phyloP scores from a whole-genome alignment of 2,888 invertebrate genomes.

The Ectemnius lituratus region DNA sequence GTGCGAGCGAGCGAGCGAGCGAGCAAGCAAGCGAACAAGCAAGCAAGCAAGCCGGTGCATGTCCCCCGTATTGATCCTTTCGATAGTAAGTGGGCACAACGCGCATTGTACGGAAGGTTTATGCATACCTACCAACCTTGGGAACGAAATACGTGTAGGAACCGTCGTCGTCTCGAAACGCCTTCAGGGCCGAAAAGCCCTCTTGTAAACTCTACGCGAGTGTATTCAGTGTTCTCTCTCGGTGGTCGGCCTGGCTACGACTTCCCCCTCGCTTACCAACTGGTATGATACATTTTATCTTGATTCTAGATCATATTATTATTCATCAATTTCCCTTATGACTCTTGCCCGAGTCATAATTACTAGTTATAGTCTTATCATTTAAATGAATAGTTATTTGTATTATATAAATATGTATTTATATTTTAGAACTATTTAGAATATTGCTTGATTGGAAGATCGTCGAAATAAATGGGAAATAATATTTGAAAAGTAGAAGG shows the following conservation, averaged over 20 bases:
- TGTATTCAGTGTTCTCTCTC: conserved; percentile 27
- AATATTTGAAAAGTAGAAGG: no score
- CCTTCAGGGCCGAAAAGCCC: conserved; percentile 30
- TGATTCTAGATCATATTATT: conserved; percentile 10
- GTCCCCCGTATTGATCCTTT: conserved; percentile 72
- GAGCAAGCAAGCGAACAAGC: no score
- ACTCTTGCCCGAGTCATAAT: no score
- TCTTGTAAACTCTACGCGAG: conserved; percentile 20
- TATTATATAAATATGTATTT: no score
- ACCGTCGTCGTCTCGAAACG: conserved; percentile 34
- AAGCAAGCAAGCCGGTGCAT: conserved; percentile 59
- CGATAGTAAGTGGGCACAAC: conserved; percentile 70
- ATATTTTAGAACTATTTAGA: no score
- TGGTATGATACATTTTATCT: conserved; percentile 39
- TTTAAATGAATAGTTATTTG: no score
- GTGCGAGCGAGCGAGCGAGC: conserved; percentile 28
- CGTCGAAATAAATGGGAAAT: no score
- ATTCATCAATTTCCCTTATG: no score
- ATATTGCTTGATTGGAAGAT: no score
- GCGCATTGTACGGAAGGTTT: conserved; percentile 62
- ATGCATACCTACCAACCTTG: conserved; percentile 61
- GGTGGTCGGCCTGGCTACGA: conserved; percentile 25
- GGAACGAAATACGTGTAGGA: conserved; percentile 50
- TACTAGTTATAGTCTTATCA: no score
- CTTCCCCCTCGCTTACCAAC: conserved; percentile 29